Evolutionary conservation across 2,888 invertebrate species (phyloP).

Genomic region (Perithous albicinctus): DNA sequence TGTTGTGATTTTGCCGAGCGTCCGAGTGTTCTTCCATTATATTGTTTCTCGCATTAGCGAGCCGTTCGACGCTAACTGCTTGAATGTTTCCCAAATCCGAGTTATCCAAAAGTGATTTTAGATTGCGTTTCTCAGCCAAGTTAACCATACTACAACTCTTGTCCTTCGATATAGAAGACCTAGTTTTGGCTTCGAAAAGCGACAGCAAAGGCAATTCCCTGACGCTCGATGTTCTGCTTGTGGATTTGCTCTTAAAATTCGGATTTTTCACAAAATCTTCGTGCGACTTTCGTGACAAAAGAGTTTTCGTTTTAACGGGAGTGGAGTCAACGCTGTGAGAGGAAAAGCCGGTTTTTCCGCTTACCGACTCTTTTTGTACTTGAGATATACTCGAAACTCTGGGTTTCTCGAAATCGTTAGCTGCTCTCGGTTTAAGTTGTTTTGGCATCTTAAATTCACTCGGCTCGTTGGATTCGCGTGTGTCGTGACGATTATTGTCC

Average conservation of each 20-base stretch:
- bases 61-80: constrained; percentile 77
- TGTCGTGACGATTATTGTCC: constrained; percentile 31
- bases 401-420: neutral
- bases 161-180: constrained; percentile 71
- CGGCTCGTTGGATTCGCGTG: constrained; percentile 4
- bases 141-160: constrained; percentile 81
- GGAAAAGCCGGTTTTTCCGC: constrained; percentile 39
- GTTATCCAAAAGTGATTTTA: constrained; percentile 74
- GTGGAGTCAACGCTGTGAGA: constrained; percentile 75
- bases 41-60: constrained; percentile 77
- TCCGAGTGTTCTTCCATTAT: constrained; percentile 68
- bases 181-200: constrained; percentile 73
- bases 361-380: constrained; percentile 60
- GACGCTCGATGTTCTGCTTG: constrained; percentile 70
- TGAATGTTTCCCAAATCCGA: constrained; percentile 75
- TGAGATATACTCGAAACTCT: constrained; percentile 39
- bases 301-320: constrained; percentile 69
- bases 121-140: constrained; percentile 76
- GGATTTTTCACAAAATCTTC: constrained; percentile 60
- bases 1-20: neutral
- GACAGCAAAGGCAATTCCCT: constrained; percentile 81
- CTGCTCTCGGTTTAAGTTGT: neutral
- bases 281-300: constrained; percentile 31
- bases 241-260: constrained; percentile 56
- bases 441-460: constrained; percentile 42